These are phyloP conservation scores for Andrena cerasifolii DNA, from an alignment of 1,140 invertebrate genomes.

Conservation along the genomic window DNA sequence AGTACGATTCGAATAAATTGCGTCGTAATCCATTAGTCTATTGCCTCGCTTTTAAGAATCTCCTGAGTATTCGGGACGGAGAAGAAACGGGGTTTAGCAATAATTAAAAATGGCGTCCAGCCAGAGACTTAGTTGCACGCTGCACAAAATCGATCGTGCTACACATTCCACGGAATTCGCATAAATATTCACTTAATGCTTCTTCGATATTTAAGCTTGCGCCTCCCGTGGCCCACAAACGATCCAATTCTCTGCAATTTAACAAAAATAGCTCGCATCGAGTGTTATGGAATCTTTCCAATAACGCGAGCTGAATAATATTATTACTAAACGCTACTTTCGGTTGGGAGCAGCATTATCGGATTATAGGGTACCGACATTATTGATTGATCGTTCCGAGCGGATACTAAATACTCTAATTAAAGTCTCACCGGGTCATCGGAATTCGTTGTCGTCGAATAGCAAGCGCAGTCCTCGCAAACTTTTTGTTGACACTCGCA, in stretches of 20 bases:
- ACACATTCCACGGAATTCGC: no score
- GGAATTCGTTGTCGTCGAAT: constrained; percentile 91
- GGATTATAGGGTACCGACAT: no score
- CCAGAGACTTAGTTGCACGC: not conserved
- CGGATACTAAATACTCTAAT: not conserved
- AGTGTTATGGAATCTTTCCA: no score
- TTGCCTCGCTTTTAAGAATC: not conserved
- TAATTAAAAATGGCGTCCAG: constrained; percentile 2
- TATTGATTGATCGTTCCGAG: not conserved
- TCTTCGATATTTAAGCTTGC: no score
- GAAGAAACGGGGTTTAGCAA: not conserved
- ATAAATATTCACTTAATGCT: no score
- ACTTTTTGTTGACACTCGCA: constrained; percentile 94
- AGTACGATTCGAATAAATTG: constrained; percentile 19
- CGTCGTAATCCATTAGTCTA: not conserved
- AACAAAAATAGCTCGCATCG: no score
- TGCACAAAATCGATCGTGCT: not conserved
- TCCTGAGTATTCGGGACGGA: not conserved
- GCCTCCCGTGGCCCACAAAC: no score
- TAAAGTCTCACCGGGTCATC: constrained; percentile 87
- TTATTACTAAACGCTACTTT: no score
- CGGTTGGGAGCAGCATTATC: no score
- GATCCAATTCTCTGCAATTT: no score
- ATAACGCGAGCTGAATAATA: no score
- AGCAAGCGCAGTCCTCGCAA: constrained; percentile 95